Conservation (phyloP, 2,797 vertebrate species). For the Macropus fuliginosus region DNA sequence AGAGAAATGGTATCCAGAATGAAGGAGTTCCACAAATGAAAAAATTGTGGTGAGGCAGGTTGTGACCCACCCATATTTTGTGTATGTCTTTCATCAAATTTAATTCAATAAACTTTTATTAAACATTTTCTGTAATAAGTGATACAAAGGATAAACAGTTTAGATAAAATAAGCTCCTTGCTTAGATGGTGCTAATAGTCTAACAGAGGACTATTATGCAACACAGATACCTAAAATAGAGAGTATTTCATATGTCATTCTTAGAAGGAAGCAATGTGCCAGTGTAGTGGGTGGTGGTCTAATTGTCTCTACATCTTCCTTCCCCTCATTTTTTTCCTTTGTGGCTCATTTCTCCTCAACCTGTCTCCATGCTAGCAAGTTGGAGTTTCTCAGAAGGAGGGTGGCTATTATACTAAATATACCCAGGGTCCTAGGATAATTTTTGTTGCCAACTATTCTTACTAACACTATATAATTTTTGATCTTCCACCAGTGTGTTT, state of each 20-base stretch:
- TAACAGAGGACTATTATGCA: background rate
- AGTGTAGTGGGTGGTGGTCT: background rate
- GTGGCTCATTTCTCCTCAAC: background rate
- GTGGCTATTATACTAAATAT: background rate
- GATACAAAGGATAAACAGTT: background rate
- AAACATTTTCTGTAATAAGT: background rate
- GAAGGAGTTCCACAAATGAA: background rate
- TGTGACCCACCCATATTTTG: background rate
- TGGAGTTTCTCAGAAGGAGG: background rate
- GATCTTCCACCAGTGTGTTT: background rate
- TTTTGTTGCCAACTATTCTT: background rate
- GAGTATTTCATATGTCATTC: background rate
- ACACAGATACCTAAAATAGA: background rate
- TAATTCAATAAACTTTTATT: background rate
- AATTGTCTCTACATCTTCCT: background rate
- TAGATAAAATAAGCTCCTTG: background rate
- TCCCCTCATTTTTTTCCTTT: background rate
- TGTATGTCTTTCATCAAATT: background rate
- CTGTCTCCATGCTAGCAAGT: background rate
- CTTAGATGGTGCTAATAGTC: background rate
- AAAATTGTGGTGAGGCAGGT: background rate
- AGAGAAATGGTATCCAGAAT: background rate
- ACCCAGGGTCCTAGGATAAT: background rate
- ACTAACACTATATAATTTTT: background rate
- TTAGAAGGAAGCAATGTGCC: background rate